A percentile compares a stretch with the other conserved stretches of the same genome.
Evolutionary conservation across 2,113 vertebrate genomes (phyloP).

Genomic region (Hirundichthys speculiger): DNA sequence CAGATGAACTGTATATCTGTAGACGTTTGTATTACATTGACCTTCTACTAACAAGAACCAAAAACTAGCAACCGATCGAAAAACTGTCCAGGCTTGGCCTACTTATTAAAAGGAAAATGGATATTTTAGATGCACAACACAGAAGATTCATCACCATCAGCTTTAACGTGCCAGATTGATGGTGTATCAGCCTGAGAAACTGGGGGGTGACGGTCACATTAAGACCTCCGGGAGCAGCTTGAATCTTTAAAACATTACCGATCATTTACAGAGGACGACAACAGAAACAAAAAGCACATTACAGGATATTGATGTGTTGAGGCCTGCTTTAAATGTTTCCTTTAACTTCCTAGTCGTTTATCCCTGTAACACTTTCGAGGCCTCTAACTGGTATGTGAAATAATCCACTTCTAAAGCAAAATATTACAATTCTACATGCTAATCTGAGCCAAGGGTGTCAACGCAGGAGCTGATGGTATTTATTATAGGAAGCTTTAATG

Average conservation of each 20-base stretch:
- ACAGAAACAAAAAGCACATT: not conserved
- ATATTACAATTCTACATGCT: too few relatives aligned
- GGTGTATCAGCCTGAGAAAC: not conserved
- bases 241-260: slow-evolving; percentile 18
- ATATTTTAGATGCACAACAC: not conserved
- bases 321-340: not conserved
- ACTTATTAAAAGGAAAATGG: not conserved
- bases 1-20: slow-evolving; percentile 26
- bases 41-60: slow-evolving; percentile 12
- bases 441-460: not conserved
- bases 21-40: not conserved
- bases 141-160: slow-evolving; percentile 12
- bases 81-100: not conserved
- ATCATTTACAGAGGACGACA: slow-evolving; percentile 15
- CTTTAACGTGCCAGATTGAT: slow-evolving; percentile 7
- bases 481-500: not conserved
- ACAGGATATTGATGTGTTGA: too few relatives aligned
- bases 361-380: too few relatives aligned
- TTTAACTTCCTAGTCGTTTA: too few relatives aligned
- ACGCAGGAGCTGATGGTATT: slow-evolving; percentile 2
- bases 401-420: too few relatives aligned
- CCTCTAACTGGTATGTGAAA: too few relatives aligned
- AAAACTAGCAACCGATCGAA: not conserved
- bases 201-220: slow-evolving; percentile 5
- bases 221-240: slow-evolving; percentile 7